Percentiles rank a stretch among this genome's conserved stretches.
Conservation (phyloP, 2,113 vertebrate genomes). For the Bos javanicus region DNA sequence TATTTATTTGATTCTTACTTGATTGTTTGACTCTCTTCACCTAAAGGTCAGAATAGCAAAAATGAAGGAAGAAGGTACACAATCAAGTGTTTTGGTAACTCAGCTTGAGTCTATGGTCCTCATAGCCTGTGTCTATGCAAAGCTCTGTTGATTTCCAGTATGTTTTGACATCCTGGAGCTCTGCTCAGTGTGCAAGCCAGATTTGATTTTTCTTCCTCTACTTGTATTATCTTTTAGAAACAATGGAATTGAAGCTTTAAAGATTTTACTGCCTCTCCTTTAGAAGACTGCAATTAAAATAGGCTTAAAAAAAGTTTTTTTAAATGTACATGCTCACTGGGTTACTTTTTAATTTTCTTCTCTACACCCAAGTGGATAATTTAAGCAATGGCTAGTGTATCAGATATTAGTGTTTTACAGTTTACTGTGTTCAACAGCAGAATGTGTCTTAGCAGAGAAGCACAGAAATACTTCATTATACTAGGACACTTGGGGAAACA, state of each 20-base stretch:
- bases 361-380: conserved; percentile 16
- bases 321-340: not conserved
- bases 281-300: conserved; percentile 37
- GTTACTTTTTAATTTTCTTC: conserved; percentile 48
- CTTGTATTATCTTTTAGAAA: not conserved
- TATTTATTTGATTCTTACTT: conserved; percentile 33
- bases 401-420: conserved; percentile 38
- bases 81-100: not conserved
- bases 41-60: conserved; percentile 5
- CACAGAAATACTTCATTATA: conserved; percentile 19
- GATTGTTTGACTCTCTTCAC: not conserved
- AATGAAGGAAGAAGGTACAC: not conserved
- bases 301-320: not conserved
- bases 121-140: not conserved
- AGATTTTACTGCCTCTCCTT: conserved; percentile 2
- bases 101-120: not conserved
- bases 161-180: not conserved
- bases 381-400: conserved; percentile 19
- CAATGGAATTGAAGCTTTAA: not conserved
- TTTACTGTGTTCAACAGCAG: conserved; percentile 5
- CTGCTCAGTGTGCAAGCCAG: not conserved
- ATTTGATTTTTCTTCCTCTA: not conserved
- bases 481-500: not conserved
- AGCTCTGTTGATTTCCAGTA: not conserved
- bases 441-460: conserved; percentile 31